phyloP scores from a whole-genome alignment of 2,113 vertebrate species.

The Xenopus borealis region DNA sequence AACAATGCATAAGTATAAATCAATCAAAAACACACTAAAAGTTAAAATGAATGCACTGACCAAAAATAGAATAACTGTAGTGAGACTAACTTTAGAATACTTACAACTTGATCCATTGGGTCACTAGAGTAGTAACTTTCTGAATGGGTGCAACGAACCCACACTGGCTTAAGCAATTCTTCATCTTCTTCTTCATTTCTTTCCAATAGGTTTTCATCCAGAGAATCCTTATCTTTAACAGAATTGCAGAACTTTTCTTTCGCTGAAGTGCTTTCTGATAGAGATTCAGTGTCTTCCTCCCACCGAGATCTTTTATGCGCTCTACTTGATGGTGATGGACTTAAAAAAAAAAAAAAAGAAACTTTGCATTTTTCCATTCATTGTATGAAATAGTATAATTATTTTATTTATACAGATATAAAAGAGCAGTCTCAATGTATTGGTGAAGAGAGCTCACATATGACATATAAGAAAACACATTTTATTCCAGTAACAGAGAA shows the following conservation, averaged over 20 bases:
- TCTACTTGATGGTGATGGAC: slow-evolving; percentile 76
- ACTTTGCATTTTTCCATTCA: too few relatives aligned
- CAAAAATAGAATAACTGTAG: too few relatives aligned
- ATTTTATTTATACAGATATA: too few relatives aligned
- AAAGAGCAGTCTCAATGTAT: too few relatives aligned
- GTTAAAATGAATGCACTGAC: too few relatives aligned
- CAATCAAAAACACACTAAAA: too few relatives aligned
- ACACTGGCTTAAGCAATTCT: slow-evolving; percentile 86
- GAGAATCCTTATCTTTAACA: slow-evolving; percentile 70
- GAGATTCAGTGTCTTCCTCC: slow-evolving; percentile 77
- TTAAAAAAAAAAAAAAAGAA: slow-evolving; percentile 47
- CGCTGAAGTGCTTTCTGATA: slow-evolving; percentile 62
- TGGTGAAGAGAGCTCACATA: too few relatives aligned
- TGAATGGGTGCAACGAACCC: slow-evolving; percentile 94
- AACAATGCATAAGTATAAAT: too few relatives aligned
- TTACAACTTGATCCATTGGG: slow-evolving; percentile 98
- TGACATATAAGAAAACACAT: too few relatives aligned
- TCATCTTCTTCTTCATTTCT: slow-evolving; percentile 84
- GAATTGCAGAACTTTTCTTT: slow-evolving; percentile 63
- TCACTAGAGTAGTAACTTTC: slow-evolving; percentile 95
- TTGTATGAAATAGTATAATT: too few relatives aligned
- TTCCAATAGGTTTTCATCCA: slow-evolving; percentile 63
- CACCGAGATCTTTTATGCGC: slow-evolving; percentile 85
- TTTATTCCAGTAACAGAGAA: too few relatives aligned
- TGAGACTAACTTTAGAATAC: slow-evolving; percentile 36